phyloP scores from a whole-genome alignment of 2,888 invertebrate genomes.

The Diabrotica balteata region DNA sequence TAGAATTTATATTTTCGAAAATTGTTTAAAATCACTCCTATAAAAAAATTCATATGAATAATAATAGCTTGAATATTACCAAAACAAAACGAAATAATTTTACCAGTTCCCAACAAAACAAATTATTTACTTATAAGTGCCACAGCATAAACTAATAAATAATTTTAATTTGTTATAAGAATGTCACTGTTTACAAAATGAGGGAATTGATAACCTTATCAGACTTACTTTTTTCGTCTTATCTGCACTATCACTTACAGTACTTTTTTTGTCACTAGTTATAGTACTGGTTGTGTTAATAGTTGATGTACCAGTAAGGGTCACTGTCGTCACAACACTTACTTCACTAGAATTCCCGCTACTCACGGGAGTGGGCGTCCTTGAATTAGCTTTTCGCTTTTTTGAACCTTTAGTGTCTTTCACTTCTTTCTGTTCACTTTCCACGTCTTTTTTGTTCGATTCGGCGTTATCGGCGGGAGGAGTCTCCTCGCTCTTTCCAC shows the following conservation, averaged over 20 bases:
- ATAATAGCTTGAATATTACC: no score
- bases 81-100: no score
- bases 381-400: constrained; percentile 58
- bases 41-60: no score
- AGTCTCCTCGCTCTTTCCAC: constrained; percentile 52
- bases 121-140: no score
- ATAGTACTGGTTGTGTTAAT: constrained; percentile 16
- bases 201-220: background rate
- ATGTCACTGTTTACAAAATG: no score
- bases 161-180: no score
- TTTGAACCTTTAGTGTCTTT: constrained; percentile 55
- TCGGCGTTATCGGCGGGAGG: constrained; percentile 30
- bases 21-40: no score
- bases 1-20: no score
- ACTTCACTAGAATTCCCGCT: constrained; percentile 45
- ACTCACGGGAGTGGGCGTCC: constrained; percentile 59
- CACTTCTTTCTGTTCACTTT: constrained; percentile 38
- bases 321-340: constrained; percentile 39
- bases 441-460: constrained; percentile 38
- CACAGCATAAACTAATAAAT: no score
- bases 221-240: constrained; percentile 48
- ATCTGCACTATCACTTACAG: constrained; percentile 40
- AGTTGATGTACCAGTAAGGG: constrained; percentile 27
- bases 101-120: no score
- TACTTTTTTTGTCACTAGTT: constrained; percentile 40